Evolutionary conservation across 2,888 invertebrate species (phyloP).

Genomic region (Euclidia mi): DNA sequence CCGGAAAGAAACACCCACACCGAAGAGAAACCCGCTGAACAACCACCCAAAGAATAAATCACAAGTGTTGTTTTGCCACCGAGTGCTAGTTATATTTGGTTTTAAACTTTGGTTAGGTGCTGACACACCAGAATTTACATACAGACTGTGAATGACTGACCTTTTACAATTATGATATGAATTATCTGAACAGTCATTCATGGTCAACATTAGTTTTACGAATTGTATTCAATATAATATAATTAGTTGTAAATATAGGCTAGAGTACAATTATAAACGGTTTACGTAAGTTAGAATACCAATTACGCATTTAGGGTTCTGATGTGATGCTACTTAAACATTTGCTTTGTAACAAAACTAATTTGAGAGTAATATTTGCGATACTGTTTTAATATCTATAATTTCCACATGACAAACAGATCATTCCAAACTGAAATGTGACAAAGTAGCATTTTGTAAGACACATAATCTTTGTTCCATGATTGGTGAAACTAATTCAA

Average conservation of each 20-base stretch:
- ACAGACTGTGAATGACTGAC: slow-evolving; percentile 3
- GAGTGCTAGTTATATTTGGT: slow-evolving; percentile 44
- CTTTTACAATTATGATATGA: not conserved
- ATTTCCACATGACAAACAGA: slow-evolving; percentile 25
- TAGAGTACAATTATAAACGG: slow-evolving; percentile 44
- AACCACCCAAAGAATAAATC: slow-evolving; percentile 77
- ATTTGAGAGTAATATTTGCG: slow-evolving; percentile 5
- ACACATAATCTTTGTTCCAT: slow-evolving; percentile 30
- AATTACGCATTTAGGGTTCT: slow-evolving; percentile 43
- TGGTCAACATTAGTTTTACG: slow-evolving; percentile 29
- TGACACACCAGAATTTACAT: slow-evolving; percentile 23
- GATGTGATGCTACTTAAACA: slow-evolving; percentile 21
- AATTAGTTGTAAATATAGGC: slow-evolving; percentile 52
- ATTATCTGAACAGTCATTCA: slow-evolving; percentile 23
- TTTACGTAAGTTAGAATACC: slow-evolving; percentile 34
- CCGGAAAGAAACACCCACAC: slow-evolving; percentile 72
- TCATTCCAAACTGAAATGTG: slow-evolving; percentile 41
- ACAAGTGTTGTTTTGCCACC: slow-evolving; percentile 35
- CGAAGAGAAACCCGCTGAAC: slow-evolving; percentile 80
- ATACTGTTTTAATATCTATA: slow-evolving; percentile 5
- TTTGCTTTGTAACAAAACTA: slow-evolving; percentile 15
- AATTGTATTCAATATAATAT: slow-evolving; percentile 42
- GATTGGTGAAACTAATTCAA: slow-evolving; percentile 41
- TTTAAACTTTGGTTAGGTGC: slow-evolving; percentile 41
- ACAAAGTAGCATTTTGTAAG: slow-evolving; percentile 17